Base-by-base conservation (phyloP, 2,113 vertebrate species). In the Rhinogobius similis region DNA sequence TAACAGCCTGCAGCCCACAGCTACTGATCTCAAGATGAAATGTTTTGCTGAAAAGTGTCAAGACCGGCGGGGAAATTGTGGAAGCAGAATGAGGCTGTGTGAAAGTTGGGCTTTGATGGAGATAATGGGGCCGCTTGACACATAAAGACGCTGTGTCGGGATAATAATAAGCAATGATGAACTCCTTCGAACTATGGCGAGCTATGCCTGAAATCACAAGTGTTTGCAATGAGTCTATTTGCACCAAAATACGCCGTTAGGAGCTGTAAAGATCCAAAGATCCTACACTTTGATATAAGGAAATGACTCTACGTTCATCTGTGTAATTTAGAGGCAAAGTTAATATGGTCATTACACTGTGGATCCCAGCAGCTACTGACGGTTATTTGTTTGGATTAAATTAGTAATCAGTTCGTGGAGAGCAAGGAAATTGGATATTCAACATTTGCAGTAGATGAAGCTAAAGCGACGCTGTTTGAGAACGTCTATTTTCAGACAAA, bases 11-110 rank as follows among this genome's bases (percentile, higher is more conserved):
- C 61, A 62, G 82, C 79, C 85, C 83, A 87, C 78, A 78, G 82
- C 67, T 73, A 43, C 77, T 81, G 82, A 87, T 85, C 78, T 82
- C 82, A 78, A 82, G 81, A 87, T 86, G 77, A 86, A 83, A 87
- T 84, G 81, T 80, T 85, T 77, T 76, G 82, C 81, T 75, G 79
- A 29, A 79, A 77, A 81, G 79, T 86, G 81, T 83, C 75, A 36
- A 46, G 73, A 79, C 65, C 63, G 41, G 66, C 38, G 38, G 78
- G 68, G 67, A 75, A 62, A 75, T 65, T 46, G 76, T 24, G 44
- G 67, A 27, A 77, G 63, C 72, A 67, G 72, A 83, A 73, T 14
- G 44, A 65, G 64, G 38, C 62, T 70, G 62, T 73, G 69, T 72
- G 79, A 76, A 76, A 75, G 71, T 73, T 83, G 82, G 48, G 20